Evolutionary conservation across 2,888 invertebrate species (phyloP).

Genomic region (Iselma pallidipennis): DNA sequence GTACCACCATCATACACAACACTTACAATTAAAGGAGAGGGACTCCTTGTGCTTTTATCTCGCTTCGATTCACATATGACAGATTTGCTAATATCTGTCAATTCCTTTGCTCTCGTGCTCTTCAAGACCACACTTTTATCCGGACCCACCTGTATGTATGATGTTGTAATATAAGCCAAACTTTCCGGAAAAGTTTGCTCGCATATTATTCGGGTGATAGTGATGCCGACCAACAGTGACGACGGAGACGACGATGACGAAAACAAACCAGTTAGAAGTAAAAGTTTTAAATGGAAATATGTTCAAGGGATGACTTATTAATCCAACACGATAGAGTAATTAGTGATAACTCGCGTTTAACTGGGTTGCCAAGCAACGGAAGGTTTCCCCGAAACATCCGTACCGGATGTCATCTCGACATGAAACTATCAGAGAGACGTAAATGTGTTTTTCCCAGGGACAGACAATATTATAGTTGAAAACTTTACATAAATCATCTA

Average conservation of each 20-base stretch:
- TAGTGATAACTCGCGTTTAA: conserved; percentile 21
- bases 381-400: conserved; percentile 3
- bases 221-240: background rate
- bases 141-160: too few relatives aligned
- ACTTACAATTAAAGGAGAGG: too few relatives aligned
- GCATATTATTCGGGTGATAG: background rate
- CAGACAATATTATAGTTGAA: too few relatives aligned
- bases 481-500: background rate
- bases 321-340: conserved; percentile 29
- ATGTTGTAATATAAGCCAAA: too few relatives aligned
- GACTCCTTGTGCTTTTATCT: too few relatives aligned
- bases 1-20: too few relatives aligned
- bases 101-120: too few relatives aligned
- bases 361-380: conserved; percentile 11
- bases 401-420: background rate
- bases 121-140: too few relatives aligned
- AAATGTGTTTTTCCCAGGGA: background rate
- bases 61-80: too few relatives aligned
- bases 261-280: background rate
- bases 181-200: too few relatives aligned
- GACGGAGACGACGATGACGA: conserved; percentile 4
- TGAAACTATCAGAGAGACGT: background rate
- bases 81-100: too few relatives aligned
- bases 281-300: conserved; percentile 6
- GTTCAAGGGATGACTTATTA: conserved; percentile 25